phyloP scores from a whole-genome alignment of 1,140 invertebrate genomes.

The Trypoxylus dichotomus region DNA sequence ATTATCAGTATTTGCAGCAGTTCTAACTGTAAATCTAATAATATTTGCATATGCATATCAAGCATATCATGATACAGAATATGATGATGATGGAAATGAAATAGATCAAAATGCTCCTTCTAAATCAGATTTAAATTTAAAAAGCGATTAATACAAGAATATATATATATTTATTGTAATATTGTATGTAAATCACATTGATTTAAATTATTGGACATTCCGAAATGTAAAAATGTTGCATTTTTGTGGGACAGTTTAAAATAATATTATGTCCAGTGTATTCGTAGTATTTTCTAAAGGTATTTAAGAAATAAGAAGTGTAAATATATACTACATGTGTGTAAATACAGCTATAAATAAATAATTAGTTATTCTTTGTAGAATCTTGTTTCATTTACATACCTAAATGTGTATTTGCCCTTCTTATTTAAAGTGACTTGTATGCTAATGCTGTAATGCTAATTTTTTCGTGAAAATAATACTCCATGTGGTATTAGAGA shows the following conservation, averaged over 20 bases:
- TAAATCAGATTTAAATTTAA: slow-evolving; percentile 35
- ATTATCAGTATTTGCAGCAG: slow-evolving; percentile 73
- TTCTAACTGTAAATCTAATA: slow-evolving; percentile 77
- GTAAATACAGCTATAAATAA: neutral
- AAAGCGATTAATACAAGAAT: slow-evolving; percentile 36
- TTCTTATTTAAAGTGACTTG: neutral
- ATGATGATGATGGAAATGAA: slow-evolving; percentile 61
- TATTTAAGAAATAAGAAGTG: slow-evolving; percentile 19
- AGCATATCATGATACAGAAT: slow-evolving; percentile 71
- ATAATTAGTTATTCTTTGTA: neutral
- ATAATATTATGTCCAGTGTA: neutral
- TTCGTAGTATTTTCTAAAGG: neutral
- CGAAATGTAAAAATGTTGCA: too few relatives aligned
- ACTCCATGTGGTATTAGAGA: too few relatives aligned
- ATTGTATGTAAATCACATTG: neutral
- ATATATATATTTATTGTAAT: neutral
- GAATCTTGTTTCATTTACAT: neutral
- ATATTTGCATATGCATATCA: slow-evolving; percentile 76
- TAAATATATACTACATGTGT: slow-evolving; percentile 16
- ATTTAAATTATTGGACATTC: neutral
- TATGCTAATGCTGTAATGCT: too few relatives aligned
- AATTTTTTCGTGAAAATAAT: too few relatives aligned
- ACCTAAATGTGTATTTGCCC: slow-evolving; percentile 5
- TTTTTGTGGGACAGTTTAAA: neutral
- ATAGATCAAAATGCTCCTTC: slow-evolving; percentile 35